phyloP scores from a whole-genome alignment of 2,888 invertebrate genomes.

The Linyphia triangularis region DNA sequence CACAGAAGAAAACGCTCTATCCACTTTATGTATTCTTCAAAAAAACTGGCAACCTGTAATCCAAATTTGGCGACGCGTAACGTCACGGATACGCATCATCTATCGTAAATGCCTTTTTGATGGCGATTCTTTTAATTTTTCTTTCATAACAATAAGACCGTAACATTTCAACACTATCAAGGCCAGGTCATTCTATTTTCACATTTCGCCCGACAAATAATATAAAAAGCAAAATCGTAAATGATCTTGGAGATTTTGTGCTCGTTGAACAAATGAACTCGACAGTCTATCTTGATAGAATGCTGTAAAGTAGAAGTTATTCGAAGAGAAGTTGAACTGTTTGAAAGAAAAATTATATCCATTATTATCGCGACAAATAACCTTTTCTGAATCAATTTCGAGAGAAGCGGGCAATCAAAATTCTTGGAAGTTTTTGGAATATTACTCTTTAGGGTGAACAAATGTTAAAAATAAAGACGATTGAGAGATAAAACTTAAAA shows the following conservation, averaged over 20 bases:
- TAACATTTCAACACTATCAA: slow-evolving; percentile 14
- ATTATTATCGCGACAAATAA: no score
- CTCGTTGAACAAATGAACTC: not conserved
- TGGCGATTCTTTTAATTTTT: slow-evolving; percentile 8
- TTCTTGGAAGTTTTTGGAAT: no score
- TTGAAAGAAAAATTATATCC: not conserved
- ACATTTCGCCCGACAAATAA: not conserved
- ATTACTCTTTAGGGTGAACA: no score
- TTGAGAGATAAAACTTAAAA: no score
- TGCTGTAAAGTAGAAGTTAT: not conserved
- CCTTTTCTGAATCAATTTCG: no score
- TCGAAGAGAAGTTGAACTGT: not conserved
- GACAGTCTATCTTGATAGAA: not conserved
- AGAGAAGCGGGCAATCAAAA: no score
- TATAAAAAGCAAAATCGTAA: not conserved
- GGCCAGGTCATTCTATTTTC: not conserved
- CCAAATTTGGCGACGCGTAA: slow-evolving; percentile 21
- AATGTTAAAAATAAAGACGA: no score
- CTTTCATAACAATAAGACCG: slow-evolving; percentile 18
- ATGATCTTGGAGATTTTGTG: not conserved
- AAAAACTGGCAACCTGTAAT: not conserved
- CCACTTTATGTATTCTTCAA: slow-evolving; percentile 9
- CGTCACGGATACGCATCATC: slow-evolving; percentile 9
- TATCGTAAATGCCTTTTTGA: not conserved
- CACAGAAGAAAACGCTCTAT: not conserved